Evolutionary conservation across 1,140 invertebrate species (phyloP), one percentile per base, ranked within the genome.

Genomic region (Pseudomyrmex sp.): DNA sequence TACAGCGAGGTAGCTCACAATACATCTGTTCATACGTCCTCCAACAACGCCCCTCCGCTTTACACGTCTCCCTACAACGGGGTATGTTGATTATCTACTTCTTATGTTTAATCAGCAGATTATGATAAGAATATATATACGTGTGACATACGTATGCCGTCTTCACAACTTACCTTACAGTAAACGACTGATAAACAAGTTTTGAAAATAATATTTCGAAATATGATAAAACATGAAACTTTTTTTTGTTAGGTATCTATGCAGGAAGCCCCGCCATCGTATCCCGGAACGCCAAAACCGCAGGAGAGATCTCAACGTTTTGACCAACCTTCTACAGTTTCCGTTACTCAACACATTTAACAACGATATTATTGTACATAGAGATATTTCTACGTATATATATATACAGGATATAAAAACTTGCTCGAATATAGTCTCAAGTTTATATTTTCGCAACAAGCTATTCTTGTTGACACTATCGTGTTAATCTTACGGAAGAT

Each of bases 11-110:
- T 86, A 35, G 48, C 77, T 59, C 84, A 63, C n/a, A 83, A 72
- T 69, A 85, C 90, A 0, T 86, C 91, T 2, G 18, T 84, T 23
- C 88, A 91, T 2, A 63, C 58, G 23, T 87, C 86, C 52, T 59
- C 70, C 61, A 77, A 74, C 44, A 85, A 63, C 66, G 89, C 89
- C 9, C 90, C 90, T 4, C 86, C 91, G 8, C 56, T 87, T 26
- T 90, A 91, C 2, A 70, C 66, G 10, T 35, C 62, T 15, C 63
- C 66, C n/a, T 50, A 54, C 18, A 82, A 77, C n/a, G 72, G 63
- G 56, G 90, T 91, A 89, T 13, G 56, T 88, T 23, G 0, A 65
- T 84, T 69, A 70, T 1, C 15, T 3, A 9, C 73, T 58, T 68
- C 15, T 35, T 35, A 35, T 5, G 9, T n/a, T 70, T 70, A 70